phyloP scores from a whole-genome alignment of 2,113 vertebrate species.

The Callorhinus ursinus region DNA sequence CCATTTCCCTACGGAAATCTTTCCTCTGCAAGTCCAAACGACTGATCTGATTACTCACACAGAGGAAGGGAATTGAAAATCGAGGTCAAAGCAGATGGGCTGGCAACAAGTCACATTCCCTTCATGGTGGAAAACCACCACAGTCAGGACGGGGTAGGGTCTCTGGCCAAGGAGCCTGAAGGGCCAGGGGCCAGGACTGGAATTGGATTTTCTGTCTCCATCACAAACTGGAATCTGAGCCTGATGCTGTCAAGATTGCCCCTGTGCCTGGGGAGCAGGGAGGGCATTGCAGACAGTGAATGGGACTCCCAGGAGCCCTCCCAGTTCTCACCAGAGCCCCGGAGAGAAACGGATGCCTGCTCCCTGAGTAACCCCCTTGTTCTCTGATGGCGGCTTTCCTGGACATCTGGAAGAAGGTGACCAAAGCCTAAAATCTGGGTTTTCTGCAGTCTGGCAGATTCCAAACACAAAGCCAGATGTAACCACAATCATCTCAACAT shows the following conservation, averaged over 20 bases:
- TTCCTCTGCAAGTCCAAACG: neutral
- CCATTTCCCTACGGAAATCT: constrained; percentile 17
- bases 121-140: constrained; percentile 53
- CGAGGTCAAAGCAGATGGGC: constrained; percentile 59
- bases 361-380: neutral
- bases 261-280: neutral
- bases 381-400: constrained; percentile 17
- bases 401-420: constrained; percentile 64
- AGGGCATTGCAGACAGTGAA: neutral
- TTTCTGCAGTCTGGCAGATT: constrained; percentile 60
- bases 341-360: neutral
- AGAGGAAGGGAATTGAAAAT: constrained; percentile 57
- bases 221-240: neutral
- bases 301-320: neutral
- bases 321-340: neutral
- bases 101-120: constrained; percentile 67
- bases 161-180: constrained; percentile 29
- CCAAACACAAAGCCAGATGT: constrained; percentile 63
- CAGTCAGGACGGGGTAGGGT: neutral
- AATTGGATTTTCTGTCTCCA: neutral
- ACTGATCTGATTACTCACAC: constrained; percentile 49
- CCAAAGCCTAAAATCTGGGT: constrained; percentile 18
- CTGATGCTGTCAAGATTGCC: neutral
- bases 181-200: neutral
- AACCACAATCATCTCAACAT: constrained; percentile 64